These are phyloP conservation scores for Leptocoma aspasia DNA, from an alignment of 2,113 vertebrate species.

Conservation along the genomic window DNA sequence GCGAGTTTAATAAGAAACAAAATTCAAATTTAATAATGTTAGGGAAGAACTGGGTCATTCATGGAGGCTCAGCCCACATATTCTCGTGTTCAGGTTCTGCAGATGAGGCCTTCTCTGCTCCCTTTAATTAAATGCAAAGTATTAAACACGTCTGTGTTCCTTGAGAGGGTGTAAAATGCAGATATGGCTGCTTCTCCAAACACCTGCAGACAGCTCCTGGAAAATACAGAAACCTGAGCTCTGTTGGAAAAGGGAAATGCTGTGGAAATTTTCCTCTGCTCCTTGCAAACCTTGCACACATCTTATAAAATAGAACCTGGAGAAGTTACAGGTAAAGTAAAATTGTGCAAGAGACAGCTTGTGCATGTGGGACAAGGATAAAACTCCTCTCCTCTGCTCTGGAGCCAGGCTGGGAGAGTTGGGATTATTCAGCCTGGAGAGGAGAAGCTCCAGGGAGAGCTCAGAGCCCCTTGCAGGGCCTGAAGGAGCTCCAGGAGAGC, in stretches of 20 bases:
- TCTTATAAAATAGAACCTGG: background rate
- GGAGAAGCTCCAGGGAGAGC: background rate
- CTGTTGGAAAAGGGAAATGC: background rate
- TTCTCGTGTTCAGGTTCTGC: background rate
- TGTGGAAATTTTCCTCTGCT: background rate
- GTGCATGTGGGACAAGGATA: accelerated
- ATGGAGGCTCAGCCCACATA: background rate
- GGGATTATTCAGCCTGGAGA: background rate
- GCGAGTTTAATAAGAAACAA: background rate
- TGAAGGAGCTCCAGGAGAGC: background rate
- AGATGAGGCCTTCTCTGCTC: background rate
- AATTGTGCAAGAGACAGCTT: background rate
- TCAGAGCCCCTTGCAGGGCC: background rate
- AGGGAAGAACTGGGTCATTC: background rate
- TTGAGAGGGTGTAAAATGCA: background rate
- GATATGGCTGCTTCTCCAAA: background rate
- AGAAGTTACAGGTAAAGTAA: background rate
- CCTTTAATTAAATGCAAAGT: background rate
- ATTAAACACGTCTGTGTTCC: background rate
- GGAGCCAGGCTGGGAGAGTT: background rate
- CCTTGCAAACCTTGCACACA: accelerated
- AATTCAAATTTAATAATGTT: background rate
- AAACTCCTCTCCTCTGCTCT: background rate
- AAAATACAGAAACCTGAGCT: background rate
- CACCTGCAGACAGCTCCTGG: background rate